phyloP scores from a whole-genome alignment of 2,888 invertebrate species.

The Oscheius sp. region DNA sequence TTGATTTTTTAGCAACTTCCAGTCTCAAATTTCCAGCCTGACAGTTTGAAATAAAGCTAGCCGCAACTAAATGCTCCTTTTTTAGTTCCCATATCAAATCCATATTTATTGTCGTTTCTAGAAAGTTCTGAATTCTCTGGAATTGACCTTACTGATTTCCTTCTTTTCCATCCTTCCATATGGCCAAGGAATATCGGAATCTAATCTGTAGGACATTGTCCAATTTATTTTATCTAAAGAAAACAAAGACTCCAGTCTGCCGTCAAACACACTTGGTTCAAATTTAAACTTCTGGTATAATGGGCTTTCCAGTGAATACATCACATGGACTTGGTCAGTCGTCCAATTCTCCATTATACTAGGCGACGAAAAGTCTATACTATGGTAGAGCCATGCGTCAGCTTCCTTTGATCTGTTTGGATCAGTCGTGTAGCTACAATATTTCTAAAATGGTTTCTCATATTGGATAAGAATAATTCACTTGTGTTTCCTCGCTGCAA shows the following conservation, averaged over 20 bases:
- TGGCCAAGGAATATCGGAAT: no score
- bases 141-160: no score
- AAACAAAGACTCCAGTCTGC: no score
- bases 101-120: not conserved
- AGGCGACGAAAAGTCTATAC: not conserved
- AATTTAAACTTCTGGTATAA: not conserved
- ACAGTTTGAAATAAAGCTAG: slow-evolving; percentile 44
- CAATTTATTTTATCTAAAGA: no score
- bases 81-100: slow-evolving; percentile 15
- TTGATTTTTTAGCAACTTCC: slow-evolving; percentile 33
- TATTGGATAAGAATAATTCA: no score
- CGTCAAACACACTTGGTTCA: not conserved
- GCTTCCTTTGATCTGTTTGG: not conserved
- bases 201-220: no score
- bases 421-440: not conserved
- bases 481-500: not conserved
- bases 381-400: slow-evolving; percentile 2
- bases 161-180: no score
- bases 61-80: slow-evolving; percentile 23
- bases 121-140: no score
- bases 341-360: not conserved
- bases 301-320: not conserved
- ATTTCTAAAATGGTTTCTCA: no score
- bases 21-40: slow-evolving; percentile 32
- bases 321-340: not conserved